phyloP scores from a whole-genome alignment of 2,113 vertebrate species.

The Xerus inauris region DNA sequence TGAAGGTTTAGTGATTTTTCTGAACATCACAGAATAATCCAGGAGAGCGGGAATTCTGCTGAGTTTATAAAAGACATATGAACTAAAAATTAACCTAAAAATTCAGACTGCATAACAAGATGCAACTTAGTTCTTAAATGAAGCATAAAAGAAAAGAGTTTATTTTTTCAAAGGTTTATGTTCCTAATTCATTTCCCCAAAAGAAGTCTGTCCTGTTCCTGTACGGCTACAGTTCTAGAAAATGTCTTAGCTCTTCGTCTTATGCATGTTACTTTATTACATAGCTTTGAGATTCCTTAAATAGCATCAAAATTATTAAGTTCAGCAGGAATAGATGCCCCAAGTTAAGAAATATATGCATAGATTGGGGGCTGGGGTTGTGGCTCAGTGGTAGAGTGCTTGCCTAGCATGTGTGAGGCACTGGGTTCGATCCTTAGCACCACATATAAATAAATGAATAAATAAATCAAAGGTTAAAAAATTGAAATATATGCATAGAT shows the following conservation, averaged over 20 bases:
- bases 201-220: neutral
- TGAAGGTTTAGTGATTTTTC: slow-evolving; percentile 6
- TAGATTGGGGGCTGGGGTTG: too few relatives aligned
- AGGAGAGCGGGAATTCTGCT: neutral
- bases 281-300: slow-evolving; percentile 11
- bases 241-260: neutral
- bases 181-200: neutral
- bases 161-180: slow-evolving; percentile 2
- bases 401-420: too few relatives aligned
- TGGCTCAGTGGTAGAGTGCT: too few relatives aligned
- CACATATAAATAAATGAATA: too few relatives aligned
- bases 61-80: neutral
- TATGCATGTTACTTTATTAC: neutral
- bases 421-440: too few relatives aligned
- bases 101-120: neutral
- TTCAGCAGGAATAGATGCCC: neutral
- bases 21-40: slow-evolving; percentile 28
- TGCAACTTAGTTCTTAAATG: slow-evolving; percentile 20
- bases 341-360: neutral
- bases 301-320: neutral
- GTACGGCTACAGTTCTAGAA: neutral
- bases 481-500: neutral
- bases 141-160: neutral
- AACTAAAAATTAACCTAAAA: slow-evolving; percentile 20
- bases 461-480: too few relatives aligned